These are phyloP conservation scores for Eremophila alpestris DNA, from an alignment of 2,797 vertebrate genomes.

Conservation along the genomic window DNA sequence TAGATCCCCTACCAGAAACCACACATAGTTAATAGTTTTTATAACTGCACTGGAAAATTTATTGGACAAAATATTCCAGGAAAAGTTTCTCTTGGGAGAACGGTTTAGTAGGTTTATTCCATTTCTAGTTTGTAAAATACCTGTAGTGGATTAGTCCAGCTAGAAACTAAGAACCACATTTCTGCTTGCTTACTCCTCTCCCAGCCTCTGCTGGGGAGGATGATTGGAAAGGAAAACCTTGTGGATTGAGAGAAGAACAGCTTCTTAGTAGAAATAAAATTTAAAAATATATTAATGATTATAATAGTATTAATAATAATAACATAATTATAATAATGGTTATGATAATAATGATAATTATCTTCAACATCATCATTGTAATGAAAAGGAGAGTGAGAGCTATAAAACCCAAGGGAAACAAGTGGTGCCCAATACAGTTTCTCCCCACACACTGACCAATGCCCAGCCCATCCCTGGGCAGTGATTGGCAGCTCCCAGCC, in stretches of 20 bases:
- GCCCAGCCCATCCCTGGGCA: not conserved
- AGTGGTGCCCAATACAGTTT: rapidly evolving
- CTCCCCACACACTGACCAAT: not conserved
- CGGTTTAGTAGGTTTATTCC: not conserved
- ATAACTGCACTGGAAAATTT: not conserved
- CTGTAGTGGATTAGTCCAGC: not conserved
- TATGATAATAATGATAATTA: not conserved
- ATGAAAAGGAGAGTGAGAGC: too few species aligned
- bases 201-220: rapidly evolving
- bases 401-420: not conserved
- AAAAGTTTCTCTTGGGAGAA: not conserved
- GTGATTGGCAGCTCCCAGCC: not conserved
- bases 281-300: too few species aligned
- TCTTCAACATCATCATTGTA: not conserved
- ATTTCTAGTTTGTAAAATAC: not conserved
- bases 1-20: not conserved
- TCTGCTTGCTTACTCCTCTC: not conserved
- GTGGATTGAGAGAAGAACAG: not conserved
- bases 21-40: not conserved
- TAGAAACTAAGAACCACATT: not conserved
- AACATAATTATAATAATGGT: too few species aligned
- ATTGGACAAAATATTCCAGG: not conserved
- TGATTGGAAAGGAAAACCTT: not conserved
- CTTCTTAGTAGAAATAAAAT: not conserved
- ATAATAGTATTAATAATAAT: not conserved